Conservation (phyloP, 2,797 vertebrate genomes). For the Prionace glauca region DNA sequence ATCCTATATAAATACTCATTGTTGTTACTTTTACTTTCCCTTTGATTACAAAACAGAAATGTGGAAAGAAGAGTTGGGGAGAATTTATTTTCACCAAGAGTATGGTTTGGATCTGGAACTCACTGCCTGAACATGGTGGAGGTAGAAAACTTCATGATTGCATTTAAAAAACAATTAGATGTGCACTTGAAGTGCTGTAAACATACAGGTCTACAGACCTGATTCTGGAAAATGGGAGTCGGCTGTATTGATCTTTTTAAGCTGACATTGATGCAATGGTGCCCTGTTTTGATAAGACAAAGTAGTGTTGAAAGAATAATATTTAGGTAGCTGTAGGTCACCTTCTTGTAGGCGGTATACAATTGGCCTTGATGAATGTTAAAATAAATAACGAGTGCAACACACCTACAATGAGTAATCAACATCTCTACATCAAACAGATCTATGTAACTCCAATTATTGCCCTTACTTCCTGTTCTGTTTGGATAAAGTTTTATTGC, state of each 20-base stretch:
- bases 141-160: not conserved
- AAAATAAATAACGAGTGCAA: not conserved
- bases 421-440: not conserved
- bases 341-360: not conserved
- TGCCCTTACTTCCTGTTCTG: not conserved
- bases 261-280: not conserved
- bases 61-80: not conserved
- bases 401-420: not conserved
- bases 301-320: not conserved
- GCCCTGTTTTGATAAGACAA: not conserved
- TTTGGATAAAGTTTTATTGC: not conserved
- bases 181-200: not conserved
- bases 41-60: not conserved
- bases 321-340: not conserved
- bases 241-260: not conserved
- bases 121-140: not conserved
- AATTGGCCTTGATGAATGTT: not conserved
- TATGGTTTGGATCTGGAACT: not conserved
- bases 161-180: not conserved
- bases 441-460: not conserved
- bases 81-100: not conserved
- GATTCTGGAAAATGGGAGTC: not conserved
- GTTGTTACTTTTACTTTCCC: not conserved
- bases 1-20: not conserved
- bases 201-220: not conserved